phyloP scores from a whole-genome alignment of 2,797 vertebrate species.

The Neostethus bicornis region DNA sequence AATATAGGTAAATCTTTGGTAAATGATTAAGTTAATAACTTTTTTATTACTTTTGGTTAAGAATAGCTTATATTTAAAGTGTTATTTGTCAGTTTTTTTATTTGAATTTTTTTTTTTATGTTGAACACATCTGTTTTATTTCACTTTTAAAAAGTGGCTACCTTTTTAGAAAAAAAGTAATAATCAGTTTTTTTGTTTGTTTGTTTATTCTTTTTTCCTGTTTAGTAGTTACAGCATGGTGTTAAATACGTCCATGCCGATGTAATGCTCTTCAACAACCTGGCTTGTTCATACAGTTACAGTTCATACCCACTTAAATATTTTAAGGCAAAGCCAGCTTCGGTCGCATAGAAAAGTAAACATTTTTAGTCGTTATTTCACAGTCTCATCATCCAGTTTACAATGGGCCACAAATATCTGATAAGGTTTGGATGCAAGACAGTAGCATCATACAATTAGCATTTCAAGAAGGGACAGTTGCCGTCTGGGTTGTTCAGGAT shows the following conservation, averaged over 20 bases:
- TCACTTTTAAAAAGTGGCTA: conserved; percentile 34
- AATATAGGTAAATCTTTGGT: conserved; percentile 80
- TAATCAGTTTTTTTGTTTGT: conserved; percentile 12
- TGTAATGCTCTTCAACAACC: conserved; percentile 52
- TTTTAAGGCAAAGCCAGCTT: conserved; percentile 57
- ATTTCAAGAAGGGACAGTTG: conserved; percentile 84
- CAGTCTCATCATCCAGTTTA: conserved; percentile 68
- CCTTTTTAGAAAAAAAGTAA: conserved; percentile 34
- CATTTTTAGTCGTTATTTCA: conserved; percentile 58
- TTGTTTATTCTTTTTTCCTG: neutral
- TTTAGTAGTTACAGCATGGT: conserved; percentile 51
- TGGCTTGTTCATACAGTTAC: conserved; percentile 63
- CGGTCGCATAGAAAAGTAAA: conserved; percentile 56
- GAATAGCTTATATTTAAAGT: conserved; percentile 59
- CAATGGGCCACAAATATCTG: conserved; percentile 60
- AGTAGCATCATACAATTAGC: conserved; percentile 79
- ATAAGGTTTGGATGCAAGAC: conserved; percentile 74
- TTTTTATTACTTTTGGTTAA: conserved; percentile 57
- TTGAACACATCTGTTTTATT: conserved; percentile 22
- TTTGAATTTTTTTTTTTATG: conserved; percentile 39
- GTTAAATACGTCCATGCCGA: conserved; percentile 44
- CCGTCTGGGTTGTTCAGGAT: conserved; percentile 85
- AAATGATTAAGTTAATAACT: conserved; percentile 63
- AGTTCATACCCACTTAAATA: no score
- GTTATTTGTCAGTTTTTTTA: conserved; percentile 42